A percentile compares a stretch with the other conserved stretches of the same genome.
These are phyloP conservation scores for Drosophila glabriapex DNA, from an alignment of 2,888 invertebrate species.

Conservation along the genomic window DNA sequence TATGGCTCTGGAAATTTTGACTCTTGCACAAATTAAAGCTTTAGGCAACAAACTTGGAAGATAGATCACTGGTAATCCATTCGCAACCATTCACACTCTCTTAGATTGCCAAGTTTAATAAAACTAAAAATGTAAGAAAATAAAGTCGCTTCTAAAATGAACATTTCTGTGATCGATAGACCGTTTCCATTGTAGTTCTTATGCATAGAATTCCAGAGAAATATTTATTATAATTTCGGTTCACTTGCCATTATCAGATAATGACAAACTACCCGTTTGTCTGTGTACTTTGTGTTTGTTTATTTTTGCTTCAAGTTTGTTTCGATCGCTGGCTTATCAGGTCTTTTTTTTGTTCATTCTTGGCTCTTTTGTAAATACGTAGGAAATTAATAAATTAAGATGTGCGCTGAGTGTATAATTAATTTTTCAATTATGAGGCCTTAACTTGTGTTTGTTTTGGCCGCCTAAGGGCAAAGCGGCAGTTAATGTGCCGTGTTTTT, in stretches of 20 bases:
- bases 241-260: conserved; percentile 24
- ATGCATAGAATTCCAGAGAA: not conserved
- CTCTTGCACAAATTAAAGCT: not conserved
- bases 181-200: not conserved
- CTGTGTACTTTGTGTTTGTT: conserved; percentile 25
- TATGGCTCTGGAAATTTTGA: not conserved
- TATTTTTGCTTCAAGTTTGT: conserved; percentile 38
- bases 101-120: not conserved
- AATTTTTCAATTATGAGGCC: conserved; percentile 74
- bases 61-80: not conserved
- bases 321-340: conserved; percentile 44
- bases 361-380: conserved; percentile 46
- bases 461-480: conserved; percentile 44
- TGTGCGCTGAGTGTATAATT: conserved; percentile 61
- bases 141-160: not conserved
- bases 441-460: conserved; percentile 70
- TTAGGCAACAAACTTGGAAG: not conserved
- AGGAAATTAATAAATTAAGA: conserved; percentile 62
- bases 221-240: conserved; percentile 16
- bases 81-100: no score
- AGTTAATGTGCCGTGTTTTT: conserved; percentile 20
- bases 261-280: conserved; percentile 57
- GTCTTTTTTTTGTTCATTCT: conserved; percentile 3
- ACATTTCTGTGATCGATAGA: not conserved
- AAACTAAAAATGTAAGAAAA: not conserved